phyloP scores from a whole-genome alignment of 2,888 invertebrate species.

The Calliopum simillimum region DNA sequence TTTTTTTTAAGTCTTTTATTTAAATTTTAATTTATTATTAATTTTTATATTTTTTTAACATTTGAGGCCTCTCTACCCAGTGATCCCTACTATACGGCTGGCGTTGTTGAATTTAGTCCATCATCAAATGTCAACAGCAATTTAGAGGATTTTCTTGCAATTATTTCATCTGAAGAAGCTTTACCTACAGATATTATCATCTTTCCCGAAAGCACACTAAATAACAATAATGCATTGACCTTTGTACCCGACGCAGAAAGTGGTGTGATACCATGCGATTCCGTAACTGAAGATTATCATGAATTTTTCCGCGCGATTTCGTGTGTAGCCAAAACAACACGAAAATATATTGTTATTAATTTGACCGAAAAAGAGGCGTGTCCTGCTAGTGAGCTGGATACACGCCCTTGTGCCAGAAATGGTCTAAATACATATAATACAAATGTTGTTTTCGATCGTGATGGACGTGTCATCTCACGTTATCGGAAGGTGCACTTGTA shows the following conservation, averaged over 20 bases:
- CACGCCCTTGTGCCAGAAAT: conserved; percentile 54
- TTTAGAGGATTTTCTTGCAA: conserved; percentile 54
- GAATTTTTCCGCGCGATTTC: conserved; percentile 55
- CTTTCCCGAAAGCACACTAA: conserved; percentile 78
- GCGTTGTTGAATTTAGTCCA: conserved; percentile 72
- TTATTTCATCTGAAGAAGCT: conserved; percentile 53
- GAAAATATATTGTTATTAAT: conserved; percentile 79
- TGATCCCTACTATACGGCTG: conserved; percentile 71
- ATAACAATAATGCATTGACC: conserved; percentile 55
- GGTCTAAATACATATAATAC: conserved; percentile 75
- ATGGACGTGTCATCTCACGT: conserved; percentile 75
- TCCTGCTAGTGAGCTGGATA: conserved; percentile 51
- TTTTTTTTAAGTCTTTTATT: no score
- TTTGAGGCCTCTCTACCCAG: conserved; percentile 52
- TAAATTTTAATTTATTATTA: no score
- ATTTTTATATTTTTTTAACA: no score
- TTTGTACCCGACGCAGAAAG: conserved; percentile 57
- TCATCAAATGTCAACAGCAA: no score
- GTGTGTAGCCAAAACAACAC: conserved; percentile 59
- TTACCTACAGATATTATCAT: conserved; percentile 76
- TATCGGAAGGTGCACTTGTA: conserved; percentile 70
- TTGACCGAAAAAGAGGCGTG: conserved; percentile 75
- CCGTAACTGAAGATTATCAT: conserved; percentile 45
- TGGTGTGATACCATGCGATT: conserved; percentile 58
- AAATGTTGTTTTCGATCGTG: conserved; percentile 81